Evolutionary conservation across 23 tunicate genomes (phyloP), one percentile per base, ranked within the genome.

Genomic region (Aplidium turbinatum): DNA sequence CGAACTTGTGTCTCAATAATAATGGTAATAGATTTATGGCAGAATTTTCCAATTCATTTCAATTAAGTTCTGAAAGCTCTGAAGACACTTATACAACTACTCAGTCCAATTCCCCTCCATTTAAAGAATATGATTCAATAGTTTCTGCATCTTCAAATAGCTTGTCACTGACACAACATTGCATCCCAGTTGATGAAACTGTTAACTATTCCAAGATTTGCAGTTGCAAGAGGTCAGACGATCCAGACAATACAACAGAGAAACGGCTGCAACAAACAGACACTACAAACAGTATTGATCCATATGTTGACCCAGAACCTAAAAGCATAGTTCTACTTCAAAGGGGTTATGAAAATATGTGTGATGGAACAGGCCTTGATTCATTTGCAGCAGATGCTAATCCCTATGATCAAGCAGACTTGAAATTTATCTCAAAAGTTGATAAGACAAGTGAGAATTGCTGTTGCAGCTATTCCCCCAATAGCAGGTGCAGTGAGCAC

Each of bases 261-360:
- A 57, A 34, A 57, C 16, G 30, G 64, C 31, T 57, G 64, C n/a
- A 40, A 40, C 7, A 68, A 22, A 36, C 57, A 23, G 50, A 34
- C 3, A 58, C 46, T 23, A 4, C 25, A 16, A 3, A 9, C 24
- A 28, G 36, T 23, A 57, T 67, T 20, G 96, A 88, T 62, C 96
- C 96, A 24, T 88, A 81, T 38, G 36, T 68, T 58, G 96, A 88
- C 55, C 80, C 96, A 22, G 96, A 88, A 58, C 96, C 96, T 9
- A 88, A 88, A 57, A 88, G 96, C 51, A 88, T 88, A 39, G 96
- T 82, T 2, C 62, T 88, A 9, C 46, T 57, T 3, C 52, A 74
- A 26, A 35, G 66, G 47, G 38, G 46, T 24, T 47, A 45, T 70
- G 76, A 70, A 70, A 70, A 70, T 25, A 70, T 29, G 19, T 16